Percentiles rank a stretch among this genome's conserved stretches.
These are phyloP conservation scores for Lonchura striata DNA, from an alignment of 2,113 vertebrate species.

Conservation along the genomic window DNA sequence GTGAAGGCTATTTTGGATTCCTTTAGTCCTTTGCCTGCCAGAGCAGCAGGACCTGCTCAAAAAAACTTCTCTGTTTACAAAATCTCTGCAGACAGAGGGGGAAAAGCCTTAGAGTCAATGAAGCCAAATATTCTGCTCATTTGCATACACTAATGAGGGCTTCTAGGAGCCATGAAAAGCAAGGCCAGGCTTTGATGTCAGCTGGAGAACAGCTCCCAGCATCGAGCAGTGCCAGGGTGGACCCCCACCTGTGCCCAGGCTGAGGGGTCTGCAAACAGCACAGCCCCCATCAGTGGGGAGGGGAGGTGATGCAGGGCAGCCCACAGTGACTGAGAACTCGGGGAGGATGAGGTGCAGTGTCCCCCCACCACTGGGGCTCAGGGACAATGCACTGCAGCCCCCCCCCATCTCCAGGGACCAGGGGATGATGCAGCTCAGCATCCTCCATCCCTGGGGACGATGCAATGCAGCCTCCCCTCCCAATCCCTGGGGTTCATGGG, in stretches of 20 bases:
- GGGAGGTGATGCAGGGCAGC: not conserved
- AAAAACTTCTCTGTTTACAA: not conserved
- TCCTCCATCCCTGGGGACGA: too few species aligned
- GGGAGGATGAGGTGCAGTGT: not conserved
- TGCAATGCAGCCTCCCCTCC: not conserved
- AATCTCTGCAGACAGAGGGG: not conserved
- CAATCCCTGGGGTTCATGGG: too few species aligned
- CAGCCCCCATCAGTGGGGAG: not conserved
- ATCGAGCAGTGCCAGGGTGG: not conserved
- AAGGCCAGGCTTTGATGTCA: not conserved
- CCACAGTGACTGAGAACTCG: not conserved
- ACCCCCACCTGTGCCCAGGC: not conserved
- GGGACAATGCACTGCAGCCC: not conserved
- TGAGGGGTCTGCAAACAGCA: not conserved
- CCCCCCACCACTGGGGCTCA: not conserved
- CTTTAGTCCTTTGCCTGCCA: not conserved
- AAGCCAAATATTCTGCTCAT: not conserved
- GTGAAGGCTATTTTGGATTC: not conserved
- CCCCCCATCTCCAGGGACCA: rapidly evolving
- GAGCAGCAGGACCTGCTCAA: not conserved
- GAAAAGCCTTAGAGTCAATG: not conserved
- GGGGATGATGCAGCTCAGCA: too few species aligned
- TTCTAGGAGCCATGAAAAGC: not conserved
- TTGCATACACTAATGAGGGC: not conserved
- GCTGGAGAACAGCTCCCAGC: not conserved